Percentiles rank a stretch among this genome's conserved stretches.
These are phyloP conservation scores for Tryphoninae sp. DNA, from an alignment of 2,888 invertebrate species.

Conservation along the genomic window DNA sequence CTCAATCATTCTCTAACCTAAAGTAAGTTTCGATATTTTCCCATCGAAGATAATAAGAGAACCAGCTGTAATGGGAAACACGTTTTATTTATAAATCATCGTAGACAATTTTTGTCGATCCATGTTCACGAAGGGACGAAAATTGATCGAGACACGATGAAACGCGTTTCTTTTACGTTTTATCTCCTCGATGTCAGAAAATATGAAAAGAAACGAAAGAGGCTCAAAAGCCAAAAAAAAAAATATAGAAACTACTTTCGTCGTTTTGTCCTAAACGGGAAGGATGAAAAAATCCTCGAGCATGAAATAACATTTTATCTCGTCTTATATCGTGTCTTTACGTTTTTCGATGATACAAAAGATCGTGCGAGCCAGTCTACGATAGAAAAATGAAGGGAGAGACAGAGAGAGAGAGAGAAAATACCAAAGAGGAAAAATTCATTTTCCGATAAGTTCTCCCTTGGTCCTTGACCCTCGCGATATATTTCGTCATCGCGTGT, in stretches of 20 bases:
- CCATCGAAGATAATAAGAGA: not conserved
- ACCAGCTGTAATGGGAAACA: not conserved
- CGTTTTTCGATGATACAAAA: constrained; percentile 26
- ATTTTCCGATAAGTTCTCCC: constrained; percentile 56
- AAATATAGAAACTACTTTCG: constrained; percentile 46
- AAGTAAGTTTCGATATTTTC: not conserved
- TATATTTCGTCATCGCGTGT: constrained; percentile 11
- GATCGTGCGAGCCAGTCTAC: constrained; percentile 2
- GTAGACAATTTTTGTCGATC: not conserved
- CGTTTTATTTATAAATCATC: not conserved
- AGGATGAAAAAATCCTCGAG: constrained; percentile 33
- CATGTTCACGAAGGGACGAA: too few species aligned
- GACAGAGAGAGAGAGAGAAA: not conserved
- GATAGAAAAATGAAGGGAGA: not conserved
- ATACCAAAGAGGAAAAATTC: constrained; percentile 47
- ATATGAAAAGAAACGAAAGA: too few species aligned
- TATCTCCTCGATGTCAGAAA: too few species aligned
- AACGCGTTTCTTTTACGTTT: too few species aligned
- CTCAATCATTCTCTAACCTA: not conserved
- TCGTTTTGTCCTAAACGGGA: constrained; percentile 32
- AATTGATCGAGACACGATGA: too few species aligned
- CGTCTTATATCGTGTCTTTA: constrained; percentile 4
- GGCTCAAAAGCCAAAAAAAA: constrained; percentile 10
- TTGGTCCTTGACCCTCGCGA: constrained; percentile 35
- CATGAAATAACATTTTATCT: constrained; percentile 27